A percentile compares a stretch with the other conserved stretches of the same genome.
These are phyloP conservation scores for Polymixis lichenea DNA, from an alignment of 2,888 invertebrate genomes.

Conservation along the genomic window DNA sequence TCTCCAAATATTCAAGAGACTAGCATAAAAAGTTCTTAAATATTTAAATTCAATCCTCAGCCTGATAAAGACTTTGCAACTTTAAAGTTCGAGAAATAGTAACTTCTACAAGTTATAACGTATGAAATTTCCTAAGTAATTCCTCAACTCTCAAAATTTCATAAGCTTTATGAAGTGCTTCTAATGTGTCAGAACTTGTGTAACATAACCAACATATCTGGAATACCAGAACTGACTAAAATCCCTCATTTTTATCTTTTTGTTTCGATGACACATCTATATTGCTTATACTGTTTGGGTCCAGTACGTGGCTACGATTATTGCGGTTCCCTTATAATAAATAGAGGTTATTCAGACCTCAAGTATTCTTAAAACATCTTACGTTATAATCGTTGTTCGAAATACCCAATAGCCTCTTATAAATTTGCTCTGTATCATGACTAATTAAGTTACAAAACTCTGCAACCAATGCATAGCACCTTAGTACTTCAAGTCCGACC, in stretches of 20 bases:
- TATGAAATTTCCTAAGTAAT: constrained; percentile 25
- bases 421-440: neutral
- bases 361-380: neutral
- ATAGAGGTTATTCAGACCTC: neutral
- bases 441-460: constrained; percentile 10
- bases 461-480: constrained; percentile 42
- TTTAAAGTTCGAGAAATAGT: constrained; percentile 2
- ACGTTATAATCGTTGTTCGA: neutral
- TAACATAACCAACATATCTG: constrained; percentile 1
- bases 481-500: constrained; percentile 49
- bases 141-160: constrained; percentile 5
- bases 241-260: neutral
- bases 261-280: neutral
- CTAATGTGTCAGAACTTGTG: constrained; percentile 3
- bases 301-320: too few species aligned
- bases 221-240: constrained; percentile 2
- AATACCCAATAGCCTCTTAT: neutral
- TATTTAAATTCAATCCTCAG: neutral
- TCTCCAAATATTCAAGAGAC: neutral
- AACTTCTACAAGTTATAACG: constrained; percentile 12
- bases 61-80: constrained; percentile 14
- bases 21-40: constrained; percentile 2
- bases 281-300: neutral
- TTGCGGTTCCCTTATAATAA: neutral
- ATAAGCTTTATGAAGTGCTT: neutral